phyloP scores from a whole-genome alignment of 1,140 invertebrate genomes.

The Drosophila athabasca region DNA sequence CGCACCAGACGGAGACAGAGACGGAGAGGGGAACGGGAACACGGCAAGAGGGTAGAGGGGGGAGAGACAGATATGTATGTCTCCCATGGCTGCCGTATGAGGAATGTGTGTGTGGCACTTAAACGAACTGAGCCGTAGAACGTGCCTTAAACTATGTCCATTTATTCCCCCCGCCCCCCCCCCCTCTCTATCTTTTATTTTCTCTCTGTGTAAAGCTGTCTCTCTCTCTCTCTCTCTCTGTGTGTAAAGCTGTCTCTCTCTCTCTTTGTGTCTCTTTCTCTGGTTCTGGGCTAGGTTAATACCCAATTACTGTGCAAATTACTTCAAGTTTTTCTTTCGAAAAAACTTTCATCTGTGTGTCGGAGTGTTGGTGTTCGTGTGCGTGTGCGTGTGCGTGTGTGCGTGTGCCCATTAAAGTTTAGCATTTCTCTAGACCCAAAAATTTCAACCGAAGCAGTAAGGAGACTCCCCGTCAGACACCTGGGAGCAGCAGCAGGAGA shows the following conservation, averaged over 20 bases:
- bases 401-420: slow-evolving; percentile 66
- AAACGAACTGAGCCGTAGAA: slow-evolving; percentile 32
- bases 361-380: slow-evolving; percentile 4
- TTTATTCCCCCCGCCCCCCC: slow-evolving; percentile 40
- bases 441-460: slow-evolving; percentile 7
- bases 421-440: slow-evolving; percentile 41
- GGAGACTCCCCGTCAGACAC: slow-evolving; percentile 24
- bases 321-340: slow-evolving; percentile 65
- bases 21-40: not conserved
- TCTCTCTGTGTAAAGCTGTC: not conserved
- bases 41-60: no score
- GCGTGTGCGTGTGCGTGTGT: slow-evolving; percentile 21
- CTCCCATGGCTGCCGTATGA: slow-evolving; percentile 58
- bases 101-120: slow-evolving; percentile 43
- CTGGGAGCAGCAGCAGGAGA: not conserved
- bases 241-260: not conserved
- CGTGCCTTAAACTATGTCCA: slow-evolving; percentile 76
- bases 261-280: not conserved
- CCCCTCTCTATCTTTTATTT: not conserved
- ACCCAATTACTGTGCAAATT: slow-evolving; percentile 83
- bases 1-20: slow-evolving; percentile 29
- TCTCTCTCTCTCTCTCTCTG: not conserved
- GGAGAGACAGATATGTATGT: not conserved
- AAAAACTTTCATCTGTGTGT: slow-evolving; percentile 51
- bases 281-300: slow-evolving; percentile 68